Evolutionary conservation across 2,888 invertebrate species (phyloP), one percentile per base, ranked within the genome.

Genomic region (Ophion obscuratus): DNA sequence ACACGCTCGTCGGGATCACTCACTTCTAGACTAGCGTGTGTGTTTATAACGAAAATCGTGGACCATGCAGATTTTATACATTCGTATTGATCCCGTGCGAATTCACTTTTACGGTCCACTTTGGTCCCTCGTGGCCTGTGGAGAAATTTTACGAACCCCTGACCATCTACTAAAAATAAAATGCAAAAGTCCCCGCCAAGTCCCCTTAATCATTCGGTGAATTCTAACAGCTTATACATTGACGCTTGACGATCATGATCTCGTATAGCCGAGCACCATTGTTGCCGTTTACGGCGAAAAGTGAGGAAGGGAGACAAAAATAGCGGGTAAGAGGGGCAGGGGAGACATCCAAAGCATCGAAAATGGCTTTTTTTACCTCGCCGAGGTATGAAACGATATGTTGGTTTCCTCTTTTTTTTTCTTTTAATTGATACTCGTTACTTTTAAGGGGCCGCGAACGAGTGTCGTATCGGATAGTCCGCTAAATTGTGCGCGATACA

Each of bases 381-480:
- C 59, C 40, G 73, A 40, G 40, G 59, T 20, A 36, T 59, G 44
- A 6, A 73, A 57, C 31, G 61, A 61, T 73, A 9, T 40, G 6
- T 40, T 40, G 2, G 7, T 40, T 40, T 40, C 9, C 31, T 31
- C 31, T 31, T 40, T 40, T 40, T 40, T 36, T 40, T 40, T 40
- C 9, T 73, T 61, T 57, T 31, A 53, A 36, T 71, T 71, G 57
- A 73, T 59, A 73, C 59, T 47, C 59, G 59, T 61, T 61, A 61
- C 59, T 73, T 73, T 36, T 17, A 73, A 73, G 40, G 20, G 14
- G 59, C 36, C 59, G 36, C 1, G 31, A 31, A 40, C 40, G 9
- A 40, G 40, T 40, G 40, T 40, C 40, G 40, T 9, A 40, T 40
- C 5, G 7, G 9, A 40, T 40, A 40, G 40, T 40, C 7, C 9